Evolutionary conservation across 2,113 vertebrate species (phyloP).

Genomic region (Cinclus mexicanus): DNA sequence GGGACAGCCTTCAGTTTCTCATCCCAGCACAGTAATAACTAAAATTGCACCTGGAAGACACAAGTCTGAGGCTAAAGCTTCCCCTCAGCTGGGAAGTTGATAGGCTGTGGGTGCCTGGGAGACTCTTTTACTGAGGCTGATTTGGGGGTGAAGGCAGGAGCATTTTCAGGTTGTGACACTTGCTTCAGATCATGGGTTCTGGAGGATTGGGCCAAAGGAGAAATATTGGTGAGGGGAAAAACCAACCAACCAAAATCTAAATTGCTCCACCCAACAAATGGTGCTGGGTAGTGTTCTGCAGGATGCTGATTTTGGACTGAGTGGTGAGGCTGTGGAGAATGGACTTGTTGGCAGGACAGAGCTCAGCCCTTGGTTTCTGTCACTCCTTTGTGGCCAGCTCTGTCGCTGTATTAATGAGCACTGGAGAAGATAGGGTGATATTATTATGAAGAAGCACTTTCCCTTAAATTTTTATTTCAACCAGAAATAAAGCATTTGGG

Average conservation of each 20-base stretch:
- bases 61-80: not conserved
- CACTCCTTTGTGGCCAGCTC: not conserved
- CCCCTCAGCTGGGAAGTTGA: accelerated
- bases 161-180: not conserved
- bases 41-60: not conserved
- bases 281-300: not conserved
- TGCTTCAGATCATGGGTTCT: not conserved
- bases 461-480: not conserved
- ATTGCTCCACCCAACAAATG: not conserved
- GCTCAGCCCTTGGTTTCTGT: not conserved
- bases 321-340: not conserved
- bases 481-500: not conserved
- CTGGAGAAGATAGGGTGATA: accelerated
- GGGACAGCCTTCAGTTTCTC: not conserved
- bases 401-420: not conserved
- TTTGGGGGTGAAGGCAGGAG: not conserved
- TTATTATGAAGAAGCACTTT: not conserved
- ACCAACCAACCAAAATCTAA: not conserved
- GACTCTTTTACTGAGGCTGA: not conserved
- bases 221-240: not conserved
- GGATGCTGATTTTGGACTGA: not conserved
- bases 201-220: not conserved
- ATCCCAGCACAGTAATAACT: not conserved
- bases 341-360: not conserved
- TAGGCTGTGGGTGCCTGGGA: not conserved